Evolutionary conservation across 2,888 invertebrate genomes (phyloP).

Genomic region (Sphaerophoria taeniata): DNA sequence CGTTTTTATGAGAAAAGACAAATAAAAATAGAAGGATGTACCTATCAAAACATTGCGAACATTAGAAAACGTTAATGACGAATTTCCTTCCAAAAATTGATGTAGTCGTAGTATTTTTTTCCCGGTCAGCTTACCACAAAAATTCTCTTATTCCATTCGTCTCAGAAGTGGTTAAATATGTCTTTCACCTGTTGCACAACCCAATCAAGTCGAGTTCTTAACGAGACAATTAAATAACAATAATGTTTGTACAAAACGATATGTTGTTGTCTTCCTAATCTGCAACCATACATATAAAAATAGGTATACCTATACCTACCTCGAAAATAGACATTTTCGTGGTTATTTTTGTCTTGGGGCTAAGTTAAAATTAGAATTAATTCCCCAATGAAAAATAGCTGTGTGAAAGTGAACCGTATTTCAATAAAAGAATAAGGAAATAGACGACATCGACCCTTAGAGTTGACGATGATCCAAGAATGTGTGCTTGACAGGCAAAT

Average conservation of each 20-base stretch:
- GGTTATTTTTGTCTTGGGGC: constrained; percentile 52
- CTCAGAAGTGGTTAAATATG: constrained; percentile 31
- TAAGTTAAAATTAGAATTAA: constrained; percentile 54
- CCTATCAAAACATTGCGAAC: not conserved
- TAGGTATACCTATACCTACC: too few species aligned
- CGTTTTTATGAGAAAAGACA: not conserved
- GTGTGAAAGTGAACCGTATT: constrained; percentile 37
- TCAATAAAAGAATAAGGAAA: constrained; percentile 14
- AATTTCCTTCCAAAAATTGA: not conserved
- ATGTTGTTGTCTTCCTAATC: constrained; percentile 51
- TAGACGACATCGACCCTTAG: constrained; percentile 26
- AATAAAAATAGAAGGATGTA: not conserved
- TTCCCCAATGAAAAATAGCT: constrained; percentile 34
- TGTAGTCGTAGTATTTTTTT: constrained; percentile 39
- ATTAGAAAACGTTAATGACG: not conserved
- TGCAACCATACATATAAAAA: not conserved
- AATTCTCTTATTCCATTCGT: constrained; percentile 65
- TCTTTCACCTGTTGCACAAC: constrained; percentile 61
- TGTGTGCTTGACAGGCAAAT: not conserved
- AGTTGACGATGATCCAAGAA: constrained; percentile 10
- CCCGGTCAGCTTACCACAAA: constrained; percentile 44
- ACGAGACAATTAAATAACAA: constrained; percentile 57
- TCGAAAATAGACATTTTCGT: constrained; percentile 51
- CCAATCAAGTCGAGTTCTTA: constrained; percentile 66
- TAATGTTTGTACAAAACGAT: not conserved